Conservation (phyloP, 2,888 invertebrate species). For the Pyrocoelia pectoralis region DNA sequence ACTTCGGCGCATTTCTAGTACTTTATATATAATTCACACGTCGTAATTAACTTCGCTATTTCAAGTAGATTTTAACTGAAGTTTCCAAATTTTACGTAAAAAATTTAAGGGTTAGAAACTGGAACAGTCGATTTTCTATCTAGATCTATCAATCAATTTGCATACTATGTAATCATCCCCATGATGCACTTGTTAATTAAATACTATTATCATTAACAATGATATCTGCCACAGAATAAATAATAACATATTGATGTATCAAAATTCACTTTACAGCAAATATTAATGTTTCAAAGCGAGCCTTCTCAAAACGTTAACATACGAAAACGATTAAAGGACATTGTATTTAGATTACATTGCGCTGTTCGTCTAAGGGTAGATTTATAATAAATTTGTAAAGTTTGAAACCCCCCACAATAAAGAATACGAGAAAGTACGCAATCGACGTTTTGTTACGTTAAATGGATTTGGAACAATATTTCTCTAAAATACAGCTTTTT, state of each 20-base stretch:
- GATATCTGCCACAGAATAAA: neutral
- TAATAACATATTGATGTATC: constrained; percentile 1
- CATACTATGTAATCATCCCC: neutral
- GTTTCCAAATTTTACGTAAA: neutral
- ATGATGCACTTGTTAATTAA: constrained; percentile 7
- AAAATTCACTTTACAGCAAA: neutral
- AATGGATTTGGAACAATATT: too few species aligned
- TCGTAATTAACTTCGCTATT: constrained; percentile 20
- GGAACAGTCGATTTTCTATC: neutral
- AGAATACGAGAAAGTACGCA: too few species aligned
- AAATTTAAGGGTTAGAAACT: neutral
- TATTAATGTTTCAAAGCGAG: neutral
- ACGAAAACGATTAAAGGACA: neutral
- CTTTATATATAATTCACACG: constrained; percentile 24
- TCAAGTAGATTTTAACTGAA: constrained; percentile 2
- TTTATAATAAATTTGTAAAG: too few species aligned
- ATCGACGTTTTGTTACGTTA: too few species aligned
- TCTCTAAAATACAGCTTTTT: too few species aligned
- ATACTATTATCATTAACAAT: neutral
- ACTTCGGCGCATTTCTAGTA: constrained; percentile 27
- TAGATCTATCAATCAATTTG: neutral
- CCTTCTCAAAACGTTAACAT: neutral
- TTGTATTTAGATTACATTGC: too few species aligned
- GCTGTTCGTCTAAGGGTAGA: too few species aligned
- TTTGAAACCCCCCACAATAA: too few species aligned